Base-by-base conservation (phyloP, 2,888 invertebrate genomes). In the Sisyra terminalis region DNA sequence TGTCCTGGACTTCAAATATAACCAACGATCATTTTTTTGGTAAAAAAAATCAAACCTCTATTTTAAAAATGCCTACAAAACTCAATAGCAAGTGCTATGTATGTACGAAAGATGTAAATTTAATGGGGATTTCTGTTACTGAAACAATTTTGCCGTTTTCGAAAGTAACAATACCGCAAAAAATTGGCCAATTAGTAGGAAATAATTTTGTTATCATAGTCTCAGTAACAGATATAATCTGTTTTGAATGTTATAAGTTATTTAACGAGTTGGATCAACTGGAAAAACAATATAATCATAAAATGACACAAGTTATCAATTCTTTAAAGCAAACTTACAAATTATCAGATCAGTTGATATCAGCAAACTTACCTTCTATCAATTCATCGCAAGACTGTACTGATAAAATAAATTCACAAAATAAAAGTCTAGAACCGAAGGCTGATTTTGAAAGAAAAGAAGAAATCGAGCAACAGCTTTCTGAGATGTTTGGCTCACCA, bases 141-240 rank as follows among this genome's bases (percentile, higher is more conserved):
- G 24, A 24, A 24, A 24, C 24, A 7, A 5, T 24, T 24, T 65
- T 66, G 42, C 53, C 60, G 24, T 59, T 61, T 50, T 61, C 65
- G 9, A 57, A 60, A 40, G 64, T 64, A 40, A 62, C 63, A 47
- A 57, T 66, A 42, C 65, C 66, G 40, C 65, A 65, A 48, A 67
- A 67, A 56, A 59, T 67, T 48, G 66, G 63, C 2, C 64, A 65
- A 51, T 51, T 67, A 39, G 59, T 67, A 42, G 66, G 66, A 18
- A 64, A 66, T 51, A 61, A 61, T 7, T 67, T 64, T 50, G 55
- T 65, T 51, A 66, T 67, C 3, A 61, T 66, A 44, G 61, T 67
- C 3, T 62, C 63, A 43, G 57, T 56, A 3, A 63, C 64, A 40
- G 66, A 67, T 52, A 59, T 59, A 16, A 57, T 66, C 4, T 67